Evolutionary conservation across 2,113 vertebrate genomes (phyloP), one percentile per base, ranked within the genome.

Genomic region (Micromys minutus): DNA sequence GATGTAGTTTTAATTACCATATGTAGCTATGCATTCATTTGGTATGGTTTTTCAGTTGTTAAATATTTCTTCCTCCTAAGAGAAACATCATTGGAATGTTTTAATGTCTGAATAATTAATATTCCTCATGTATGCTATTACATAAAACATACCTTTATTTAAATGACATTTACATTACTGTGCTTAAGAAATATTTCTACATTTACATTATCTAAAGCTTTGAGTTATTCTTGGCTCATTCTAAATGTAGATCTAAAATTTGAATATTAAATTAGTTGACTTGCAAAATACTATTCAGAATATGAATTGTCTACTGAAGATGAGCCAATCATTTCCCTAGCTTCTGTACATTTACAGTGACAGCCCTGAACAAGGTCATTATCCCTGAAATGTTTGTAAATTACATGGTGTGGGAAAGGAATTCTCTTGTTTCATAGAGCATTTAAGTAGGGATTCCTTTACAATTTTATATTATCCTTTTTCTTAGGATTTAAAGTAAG

Each of bases 1-100:
- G 97, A 93, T 95, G 76, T 39, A 92, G 79, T 92, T 96, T 96
- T 90, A 97, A 97, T 96, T 96, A 97, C 45, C 96, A 96, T 95
- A 96, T 97, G 90, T 94, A 96, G 91, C 85, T 90, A 91, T 90
- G 50, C 92, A 94, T 95, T 87, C 94, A 96, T 93, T 63, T 83
- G 81, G 55, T 55, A 80, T 96, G 91, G 59, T 85, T 94, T 85
- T n/a, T 80, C 69, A 96, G 69, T 92, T 94, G 55, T 94, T 95
- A 92, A 95, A 85, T 97, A 94, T 91, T 96, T 95, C 36, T 59
- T 55, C n/a, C 34, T 93, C n/a, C 81, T 52, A 67, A 93, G 55
- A 77, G 61, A 94, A 55, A 90, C 59, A 77, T 85, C 96, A 63
- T 86, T 92, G 90, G 15, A 86, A 87, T 93, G 39, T 90, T 92